phyloP scores from a whole-genome alignment of 2,888 invertebrate species.

The Xanthorhoe designata region DNA sequence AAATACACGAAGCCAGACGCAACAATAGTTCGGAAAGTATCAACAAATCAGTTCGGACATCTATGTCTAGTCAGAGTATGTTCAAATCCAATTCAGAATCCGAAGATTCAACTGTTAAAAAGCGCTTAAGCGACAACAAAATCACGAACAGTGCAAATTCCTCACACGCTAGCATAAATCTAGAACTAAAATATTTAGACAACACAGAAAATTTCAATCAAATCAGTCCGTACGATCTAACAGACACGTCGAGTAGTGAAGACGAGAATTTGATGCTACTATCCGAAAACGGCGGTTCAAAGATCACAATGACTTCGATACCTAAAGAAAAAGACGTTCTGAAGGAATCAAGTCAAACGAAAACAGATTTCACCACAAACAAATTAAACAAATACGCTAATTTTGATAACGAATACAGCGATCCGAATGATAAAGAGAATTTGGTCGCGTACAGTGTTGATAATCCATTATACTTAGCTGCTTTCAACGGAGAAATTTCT shows the following conservation, averaged over 20 bases:
- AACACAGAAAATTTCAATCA: conserved; percentile 64
- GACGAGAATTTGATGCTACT: conserved; percentile 80
- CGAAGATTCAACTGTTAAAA: conserved; percentile 75
- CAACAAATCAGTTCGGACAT: conserved; percentile 67
- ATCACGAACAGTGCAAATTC: conserved; percentile 68
- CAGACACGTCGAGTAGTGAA: conserved; percentile 80
- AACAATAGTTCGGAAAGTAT: conserved; percentile 69
- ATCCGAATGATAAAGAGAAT: conserved; percentile 79
- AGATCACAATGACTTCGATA: conserved; percentile 79
- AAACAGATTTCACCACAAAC: conserved; percentile 70
- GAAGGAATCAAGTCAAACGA: conserved; percentile 73
- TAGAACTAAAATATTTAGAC: conserved; percentile 76
- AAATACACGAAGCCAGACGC: conserved; percentile 59
- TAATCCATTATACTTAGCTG: conserved; percentile 76
- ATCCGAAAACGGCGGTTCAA: conserved; percentile 77
- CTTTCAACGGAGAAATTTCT: conserved; percentile 73
- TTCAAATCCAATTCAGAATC: conserved; percentile 75
- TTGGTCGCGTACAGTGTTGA: conserved; percentile 71
- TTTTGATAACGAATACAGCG: conserved; percentile 80
- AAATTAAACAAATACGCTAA: conserved; percentile 78
- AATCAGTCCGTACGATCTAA: conserved; percentile 66
- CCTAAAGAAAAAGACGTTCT: conserved; percentile 72
- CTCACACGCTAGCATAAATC: conserved; percentile 73
- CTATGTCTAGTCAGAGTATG: conserved; percentile 72
- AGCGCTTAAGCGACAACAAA: conserved; percentile 80